Evolutionary conservation across 2,888 invertebrate species (phyloP).

Genomic region (Trypoxylon attenuatum): DNA sequence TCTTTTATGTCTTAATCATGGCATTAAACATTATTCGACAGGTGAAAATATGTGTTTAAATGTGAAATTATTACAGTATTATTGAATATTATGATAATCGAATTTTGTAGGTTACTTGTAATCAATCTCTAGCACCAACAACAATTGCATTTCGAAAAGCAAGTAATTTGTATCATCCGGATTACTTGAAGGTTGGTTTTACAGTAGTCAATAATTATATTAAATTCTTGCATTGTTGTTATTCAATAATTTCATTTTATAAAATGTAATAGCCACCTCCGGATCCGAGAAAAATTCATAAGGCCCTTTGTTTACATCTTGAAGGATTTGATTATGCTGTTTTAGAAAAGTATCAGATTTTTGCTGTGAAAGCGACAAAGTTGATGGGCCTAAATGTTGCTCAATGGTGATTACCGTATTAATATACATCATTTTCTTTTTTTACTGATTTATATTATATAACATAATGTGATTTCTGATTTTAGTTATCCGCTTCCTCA

Average conservation of each 20-base stretch:
- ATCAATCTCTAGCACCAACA: neutral
- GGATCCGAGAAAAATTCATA: slow-evolving; percentile 84
- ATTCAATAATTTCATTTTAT: slow-evolving; percentile 2
- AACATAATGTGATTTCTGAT: neutral
- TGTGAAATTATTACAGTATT: slow-evolving; percentile 1
- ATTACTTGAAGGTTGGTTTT: slow-evolving; percentile 82
- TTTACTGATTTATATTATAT: slow-evolving; percentile 10
- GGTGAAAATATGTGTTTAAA: slow-evolving; percentile 22
- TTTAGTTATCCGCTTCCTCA: slow-evolving; percentile 87
- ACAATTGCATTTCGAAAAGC: slow-evolving; percentile 33
- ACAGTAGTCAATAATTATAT: neutral
- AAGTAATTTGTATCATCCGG: slow-evolving; percentile 79
- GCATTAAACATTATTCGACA: slow-evolving; percentile 35
- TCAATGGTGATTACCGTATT: slow-evolving; percentile 77
- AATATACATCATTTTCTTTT: neutral
- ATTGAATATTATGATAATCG: neutral
- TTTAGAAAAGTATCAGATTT: slow-evolving; percentile 87
- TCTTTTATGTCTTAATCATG: too few species aligned
- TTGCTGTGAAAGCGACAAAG: slow-evolving; percentile 83
- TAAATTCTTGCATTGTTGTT: neutral
- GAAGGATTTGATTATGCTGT: slow-evolving; percentile 89
- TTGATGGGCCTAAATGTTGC: slow-evolving; percentile 85
- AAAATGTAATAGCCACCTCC: slow-evolving; percentile 77
- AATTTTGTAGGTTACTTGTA: slow-evolving; percentile 18
- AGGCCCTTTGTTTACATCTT: slow-evolving; percentile 85